These are phyloP conservation scores for Balaenoptera acutorostrata DNA, from an alignment of 2,113 vertebrate genomes.

Conservation along the genomic window DNA sequence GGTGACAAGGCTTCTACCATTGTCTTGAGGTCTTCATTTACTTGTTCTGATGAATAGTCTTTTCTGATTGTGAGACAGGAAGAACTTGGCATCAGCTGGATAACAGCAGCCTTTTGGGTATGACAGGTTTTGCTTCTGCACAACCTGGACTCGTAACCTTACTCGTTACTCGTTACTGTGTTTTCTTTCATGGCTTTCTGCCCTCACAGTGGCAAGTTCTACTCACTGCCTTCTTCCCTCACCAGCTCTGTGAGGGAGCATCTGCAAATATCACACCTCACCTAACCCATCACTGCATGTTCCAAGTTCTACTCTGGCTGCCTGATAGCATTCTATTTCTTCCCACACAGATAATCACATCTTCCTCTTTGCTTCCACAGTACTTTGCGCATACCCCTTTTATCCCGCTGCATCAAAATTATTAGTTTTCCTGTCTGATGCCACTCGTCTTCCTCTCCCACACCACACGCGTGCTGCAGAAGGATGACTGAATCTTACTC, in stretches of 20 bases:
- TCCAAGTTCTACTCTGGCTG: background rate
- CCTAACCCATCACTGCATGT: background rate
- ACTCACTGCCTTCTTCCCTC: background rate
- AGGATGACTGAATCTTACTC: background rate
- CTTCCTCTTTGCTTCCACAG: background rate
- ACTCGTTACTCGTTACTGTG: background rate
- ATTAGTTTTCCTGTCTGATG: background rate
- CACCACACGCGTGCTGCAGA: background rate
- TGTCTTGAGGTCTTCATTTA: background rate
- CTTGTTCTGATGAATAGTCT: background rate
- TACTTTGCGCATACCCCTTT: background rate
- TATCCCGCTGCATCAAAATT: background rate
- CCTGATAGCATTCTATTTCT: background rate
- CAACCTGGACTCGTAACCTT: accelerated
- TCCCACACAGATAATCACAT: background rate
- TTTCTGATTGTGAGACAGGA: background rate
- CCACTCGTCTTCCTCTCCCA: background rate
- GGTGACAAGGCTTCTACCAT: background rate
- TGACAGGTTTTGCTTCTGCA: background rate
- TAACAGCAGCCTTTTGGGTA: background rate
- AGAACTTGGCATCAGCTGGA: background rate
- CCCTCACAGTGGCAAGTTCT: background rate
- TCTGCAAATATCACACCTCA: background rate
- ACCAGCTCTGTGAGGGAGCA: background rate
- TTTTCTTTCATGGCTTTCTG: background rate